These are phyloP conservation scores for Myotis yumanensis DNA, from an alignment of 2,113 vertebrate species.

Conservation along the genomic window DNA sequence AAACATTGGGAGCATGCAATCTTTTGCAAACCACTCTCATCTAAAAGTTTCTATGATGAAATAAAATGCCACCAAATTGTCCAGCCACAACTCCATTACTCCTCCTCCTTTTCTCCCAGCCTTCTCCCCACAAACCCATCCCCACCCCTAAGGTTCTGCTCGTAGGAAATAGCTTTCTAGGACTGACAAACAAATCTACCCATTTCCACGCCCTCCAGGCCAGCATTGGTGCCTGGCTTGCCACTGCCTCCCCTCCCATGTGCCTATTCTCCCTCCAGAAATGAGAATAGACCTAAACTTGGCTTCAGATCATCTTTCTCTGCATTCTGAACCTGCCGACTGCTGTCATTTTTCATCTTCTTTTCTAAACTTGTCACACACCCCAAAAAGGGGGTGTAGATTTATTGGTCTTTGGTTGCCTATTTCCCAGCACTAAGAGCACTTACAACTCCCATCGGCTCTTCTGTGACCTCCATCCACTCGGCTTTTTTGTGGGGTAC, in stretches of 20 bases:
- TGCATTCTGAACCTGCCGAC: not conserved
- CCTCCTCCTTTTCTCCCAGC: not conserved
- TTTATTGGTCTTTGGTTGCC: not conserved
- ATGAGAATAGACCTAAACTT: not conserved
- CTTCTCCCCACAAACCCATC: not conserved
- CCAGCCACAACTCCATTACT: not conserved
- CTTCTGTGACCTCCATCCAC: not conserved
- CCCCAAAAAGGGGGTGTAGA: not conserved
- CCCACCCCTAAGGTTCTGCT: not conserved
- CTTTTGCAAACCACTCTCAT: not conserved
- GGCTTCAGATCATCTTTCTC: not conserved
- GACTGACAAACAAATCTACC: not conserved
- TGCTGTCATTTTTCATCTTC: not conserved
- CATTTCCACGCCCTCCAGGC: accelerated
- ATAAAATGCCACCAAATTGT: not conserved
- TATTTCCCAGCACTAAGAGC: not conserved
- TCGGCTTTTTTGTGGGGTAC: not conserved
- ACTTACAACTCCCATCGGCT: not conserved
- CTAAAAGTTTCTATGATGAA: not conserved
- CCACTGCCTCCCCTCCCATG: accelerated
- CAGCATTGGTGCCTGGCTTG: accelerated
- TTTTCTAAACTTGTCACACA: not conserved
- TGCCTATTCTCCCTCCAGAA: accelerated
- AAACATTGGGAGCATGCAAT: not conserved
- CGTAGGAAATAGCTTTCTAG: not conserved